phyloP scores from a whole-genome alignment of 2,797 vertebrate genomes.

The Anguilla obscura region DNA sequence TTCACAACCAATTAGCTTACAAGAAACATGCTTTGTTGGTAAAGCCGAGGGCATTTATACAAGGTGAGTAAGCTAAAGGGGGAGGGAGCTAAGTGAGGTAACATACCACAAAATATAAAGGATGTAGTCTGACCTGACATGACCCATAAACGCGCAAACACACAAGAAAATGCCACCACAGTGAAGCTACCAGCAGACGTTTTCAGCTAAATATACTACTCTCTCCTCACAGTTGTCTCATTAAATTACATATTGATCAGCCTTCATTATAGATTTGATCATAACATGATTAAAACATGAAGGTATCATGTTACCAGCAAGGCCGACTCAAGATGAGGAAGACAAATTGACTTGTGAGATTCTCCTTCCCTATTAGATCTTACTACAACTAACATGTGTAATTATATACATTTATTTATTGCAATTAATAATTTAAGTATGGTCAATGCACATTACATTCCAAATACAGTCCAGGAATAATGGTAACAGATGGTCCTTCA shows the following conservation, averaged over 20 bases:
- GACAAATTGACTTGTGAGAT: not conserved
- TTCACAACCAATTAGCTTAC: not conserved
- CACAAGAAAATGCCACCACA: not conserved
- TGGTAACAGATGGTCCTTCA: too few species aligned
- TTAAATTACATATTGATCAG: slow-evolving; percentile 5
- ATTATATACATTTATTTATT: not conserved
- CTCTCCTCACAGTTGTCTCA: slow-evolving; percentile 18
- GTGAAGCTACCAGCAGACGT: not conserved
- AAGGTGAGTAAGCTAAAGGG: not conserved
- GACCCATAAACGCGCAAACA: not conserved
- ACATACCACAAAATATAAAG: not conserved
- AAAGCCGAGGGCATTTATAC: not conserved
- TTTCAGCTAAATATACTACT: not conserved
- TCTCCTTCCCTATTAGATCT: not conserved
- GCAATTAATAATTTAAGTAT: not conserved
- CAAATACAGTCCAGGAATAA: not conserved
- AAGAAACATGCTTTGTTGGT: not conserved
- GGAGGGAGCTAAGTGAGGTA: not conserved
- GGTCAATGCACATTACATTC: not conserved
- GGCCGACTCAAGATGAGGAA: not conserved
- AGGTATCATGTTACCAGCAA: not conserved
- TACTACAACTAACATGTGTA: not conserved
- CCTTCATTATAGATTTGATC: not conserved
- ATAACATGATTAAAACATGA: slow-evolving; percentile 29
- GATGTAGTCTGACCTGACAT: not conserved